phyloP scores from a whole-genome alignment of 2,797 vertebrate species.

The Forpus xanthops region DNA sequence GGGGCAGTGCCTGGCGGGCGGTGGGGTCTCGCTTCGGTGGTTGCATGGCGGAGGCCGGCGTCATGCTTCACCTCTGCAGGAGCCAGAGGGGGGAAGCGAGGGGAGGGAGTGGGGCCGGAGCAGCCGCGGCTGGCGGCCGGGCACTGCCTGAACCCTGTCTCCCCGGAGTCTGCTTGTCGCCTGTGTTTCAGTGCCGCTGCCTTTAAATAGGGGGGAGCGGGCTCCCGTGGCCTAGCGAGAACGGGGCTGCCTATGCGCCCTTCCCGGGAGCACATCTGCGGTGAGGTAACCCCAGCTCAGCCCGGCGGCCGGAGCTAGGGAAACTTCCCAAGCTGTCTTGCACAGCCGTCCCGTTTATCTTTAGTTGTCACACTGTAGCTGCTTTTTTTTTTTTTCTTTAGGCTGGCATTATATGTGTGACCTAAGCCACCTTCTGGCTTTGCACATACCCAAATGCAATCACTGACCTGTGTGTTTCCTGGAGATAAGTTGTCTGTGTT shows the following conservation, averaged over 20 bases:
- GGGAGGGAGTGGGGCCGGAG: neutral
- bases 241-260: neutral
- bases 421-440: neutral
- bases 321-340: neutral
- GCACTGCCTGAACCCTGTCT: neutral
- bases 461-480: neutral
- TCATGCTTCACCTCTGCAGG: neutral
- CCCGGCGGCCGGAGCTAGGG: neutral
- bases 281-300: fast-evolving
- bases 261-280: neutral
- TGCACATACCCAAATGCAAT: neutral
- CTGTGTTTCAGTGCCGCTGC: too few relatives aligned
- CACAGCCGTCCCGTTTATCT: neutral
- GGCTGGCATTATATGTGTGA: neutral
- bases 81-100: too few relatives aligned
- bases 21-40: neutral
- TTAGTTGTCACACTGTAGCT: neutral
- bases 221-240: neutral
- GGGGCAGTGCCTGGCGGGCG: neutral
- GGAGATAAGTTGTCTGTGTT: neutral
- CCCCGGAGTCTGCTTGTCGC: too few relatives aligned
- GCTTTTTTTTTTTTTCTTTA: neutral
- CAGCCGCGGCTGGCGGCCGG: neutral
- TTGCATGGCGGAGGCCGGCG: neutral
- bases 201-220: neutral